These are phyloP conservation scores for Volucella inanis DNA, from an alignment of 2,888 invertebrate species.

Conservation along the genomic window DNA sequence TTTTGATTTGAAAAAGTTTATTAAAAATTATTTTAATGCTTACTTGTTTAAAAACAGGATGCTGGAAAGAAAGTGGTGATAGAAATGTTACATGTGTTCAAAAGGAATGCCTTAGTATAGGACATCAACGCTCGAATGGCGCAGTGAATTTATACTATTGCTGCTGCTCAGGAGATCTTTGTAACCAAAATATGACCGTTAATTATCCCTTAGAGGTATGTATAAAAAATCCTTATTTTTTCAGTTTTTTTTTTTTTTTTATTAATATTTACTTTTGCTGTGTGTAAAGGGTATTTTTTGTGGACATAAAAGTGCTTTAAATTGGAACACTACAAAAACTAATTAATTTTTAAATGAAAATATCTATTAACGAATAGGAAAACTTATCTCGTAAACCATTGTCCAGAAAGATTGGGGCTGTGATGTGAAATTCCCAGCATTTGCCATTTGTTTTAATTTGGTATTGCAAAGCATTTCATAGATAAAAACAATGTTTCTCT, in stretches of 20 bases:
- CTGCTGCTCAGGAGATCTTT: conserved; percentile 91
- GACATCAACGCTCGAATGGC: conserved; percentile 83
- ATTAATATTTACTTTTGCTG: neutral
- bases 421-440: too few species aligned
- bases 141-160: conserved; percentile 86
- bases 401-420: too few species aligned
- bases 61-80: conserved; percentile 85
- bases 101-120: conserved; percentile 85
- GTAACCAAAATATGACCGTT: conserved; percentile 85
- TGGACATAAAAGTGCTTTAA: neutral
- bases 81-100: conserved; percentile 84
- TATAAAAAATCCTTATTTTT: neutral
- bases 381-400: too few species aligned
- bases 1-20: neutral
- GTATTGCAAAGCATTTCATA: too few species aligned
- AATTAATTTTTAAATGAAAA: too few species aligned
- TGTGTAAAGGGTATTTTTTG: too few species aligned
- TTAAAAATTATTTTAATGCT: neutral
- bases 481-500: too few species aligned
- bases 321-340: neutral
- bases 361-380: too few species aligned
- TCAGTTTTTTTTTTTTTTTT: neutral
- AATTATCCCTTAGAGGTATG: conserved; percentile 68
- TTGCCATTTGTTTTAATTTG: too few species aligned
- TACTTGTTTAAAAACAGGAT: conserved; percentile 81